These are phyloP conservation scores for Potorous gilbertii DNA, from an alignment of 2,797 vertebrate species.

Conservation along the genomic window DNA sequence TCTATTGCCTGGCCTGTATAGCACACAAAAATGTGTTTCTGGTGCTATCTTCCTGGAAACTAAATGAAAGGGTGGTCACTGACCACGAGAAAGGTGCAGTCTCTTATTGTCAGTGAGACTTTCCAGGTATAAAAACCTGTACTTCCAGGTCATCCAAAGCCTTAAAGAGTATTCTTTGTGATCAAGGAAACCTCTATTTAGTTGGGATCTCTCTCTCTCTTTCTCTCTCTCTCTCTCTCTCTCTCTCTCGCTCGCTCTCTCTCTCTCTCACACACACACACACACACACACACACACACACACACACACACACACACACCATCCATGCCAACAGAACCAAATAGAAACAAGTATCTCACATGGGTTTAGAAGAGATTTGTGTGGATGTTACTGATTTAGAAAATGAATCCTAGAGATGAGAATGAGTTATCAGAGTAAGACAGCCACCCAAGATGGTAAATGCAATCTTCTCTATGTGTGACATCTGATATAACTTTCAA, in stretches of 20 bases:
- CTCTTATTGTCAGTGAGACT: neutral
- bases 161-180: neutral
- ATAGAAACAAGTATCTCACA: constrained; percentile 72
- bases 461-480: constrained; percentile 70
- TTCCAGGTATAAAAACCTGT: neutral
- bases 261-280: too few relatives aligned
- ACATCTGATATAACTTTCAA: constrained; percentile 61
- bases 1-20: neutral
- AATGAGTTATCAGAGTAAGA: constrained; percentile 73
- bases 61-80: neutral
- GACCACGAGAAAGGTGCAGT: neutral
- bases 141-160: neutral
- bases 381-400: constrained; percentile 76
- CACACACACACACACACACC: neutral
- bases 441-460: constrained; percentile 70
- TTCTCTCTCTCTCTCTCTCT: too few relatives aligned
- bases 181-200: neutral
- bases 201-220: neutral
- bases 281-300: neutral
- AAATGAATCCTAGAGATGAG: constrained; percentile 83
- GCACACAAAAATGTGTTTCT: neutral
- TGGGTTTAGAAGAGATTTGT: constrained; percentile 80
- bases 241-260: too few relatives aligned
- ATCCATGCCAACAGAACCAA: constrained; percentile 35
- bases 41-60: neutral